A percentile compares a stretch with the other conserved stretches of the same genome.
These are phyloP conservation scores for Enteromius radiatus DNA, from an alignment of 2,797 vertebrate genomes.

Conservation along the genomic window DNA sequence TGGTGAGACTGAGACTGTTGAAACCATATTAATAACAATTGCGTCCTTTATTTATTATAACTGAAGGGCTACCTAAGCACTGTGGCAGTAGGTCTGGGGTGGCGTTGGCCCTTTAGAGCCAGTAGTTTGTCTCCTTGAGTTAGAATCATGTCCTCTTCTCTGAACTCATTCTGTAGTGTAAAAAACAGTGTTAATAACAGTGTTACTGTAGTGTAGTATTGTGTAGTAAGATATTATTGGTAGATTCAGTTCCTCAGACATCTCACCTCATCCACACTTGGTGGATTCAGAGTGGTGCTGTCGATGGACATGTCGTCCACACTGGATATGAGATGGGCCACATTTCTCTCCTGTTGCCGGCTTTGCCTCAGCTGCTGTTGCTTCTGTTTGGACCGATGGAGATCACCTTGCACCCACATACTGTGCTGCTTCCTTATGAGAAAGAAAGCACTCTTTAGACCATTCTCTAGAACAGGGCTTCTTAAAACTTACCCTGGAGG, in stretches of 20 bases:
- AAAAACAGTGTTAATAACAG: not conserved
- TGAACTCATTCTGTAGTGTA: slow-evolving; percentile 75
- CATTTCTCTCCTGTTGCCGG: slow-evolving; percentile 68
- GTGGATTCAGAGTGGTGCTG: slow-evolving; percentile 74
- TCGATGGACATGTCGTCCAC: slow-evolving; percentile 86
- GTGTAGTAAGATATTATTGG: too few relatives aligned
- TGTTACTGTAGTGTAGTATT: too few relatives aligned
- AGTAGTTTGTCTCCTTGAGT: slow-evolving; percentile 91
- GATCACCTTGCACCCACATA: slow-evolving; percentile 89
- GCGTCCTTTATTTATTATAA: slow-evolving; percentile 2
- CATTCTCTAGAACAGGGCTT: too few relatives aligned
- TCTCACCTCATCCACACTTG: slow-evolving; percentile 82
- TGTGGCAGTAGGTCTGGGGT: slow-evolving; percentile 76
- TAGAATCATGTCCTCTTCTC: slow-evolving; percentile 71
- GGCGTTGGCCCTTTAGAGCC: slow-evolving; percentile 86
- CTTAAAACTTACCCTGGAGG: too few relatives aligned
- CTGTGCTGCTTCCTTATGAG: slow-evolving; percentile 83
- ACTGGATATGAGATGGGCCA: slow-evolving; percentile 82
- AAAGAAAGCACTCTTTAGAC: not conserved
- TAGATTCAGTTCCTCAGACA: not conserved
- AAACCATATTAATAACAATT: not conserved
- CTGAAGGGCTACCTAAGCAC: slow-evolving; percentile 68
- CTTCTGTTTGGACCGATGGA: slow-evolving; percentile 83
- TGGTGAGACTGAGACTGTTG: not conserved
- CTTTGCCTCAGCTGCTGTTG: slow-evolving; percentile 62